These are phyloP conservation scores for Lontra canadensis DNA, from an alignment of 2,113 vertebrate genomes.

Conservation along the genomic window DNA sequence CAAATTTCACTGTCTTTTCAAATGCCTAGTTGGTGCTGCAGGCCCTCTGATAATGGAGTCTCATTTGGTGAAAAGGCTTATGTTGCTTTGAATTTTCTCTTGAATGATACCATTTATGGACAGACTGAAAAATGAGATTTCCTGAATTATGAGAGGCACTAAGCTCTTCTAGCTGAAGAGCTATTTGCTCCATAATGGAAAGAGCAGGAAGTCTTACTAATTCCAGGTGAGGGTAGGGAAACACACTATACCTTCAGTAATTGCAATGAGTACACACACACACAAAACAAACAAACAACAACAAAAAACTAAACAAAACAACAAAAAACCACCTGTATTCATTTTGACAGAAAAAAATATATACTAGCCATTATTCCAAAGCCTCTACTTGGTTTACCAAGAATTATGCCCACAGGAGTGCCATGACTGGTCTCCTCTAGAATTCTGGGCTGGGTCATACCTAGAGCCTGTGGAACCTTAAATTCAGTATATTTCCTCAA, in stretches of 20 bases:
- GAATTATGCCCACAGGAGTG: not conserved
- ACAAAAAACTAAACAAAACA: no score
- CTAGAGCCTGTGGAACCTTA: not conserved
- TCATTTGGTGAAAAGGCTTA: not conserved
- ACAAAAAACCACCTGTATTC: not conserved
- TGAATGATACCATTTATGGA: not conserved
- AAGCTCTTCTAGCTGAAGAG: not conserved
- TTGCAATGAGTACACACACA: not conserved
- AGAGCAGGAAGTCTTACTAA: not conserved
- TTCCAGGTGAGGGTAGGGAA: not conserved
- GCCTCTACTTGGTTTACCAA: not conserved
- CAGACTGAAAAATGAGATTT: not conserved
- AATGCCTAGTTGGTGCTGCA: not conserved
- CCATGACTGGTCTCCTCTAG: not conserved
- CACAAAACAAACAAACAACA: not conserved
- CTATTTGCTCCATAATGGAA: not conserved
- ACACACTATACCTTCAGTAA: not conserved
- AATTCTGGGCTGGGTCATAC: not conserved
- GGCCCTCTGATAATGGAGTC: not conserved
- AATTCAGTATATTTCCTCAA: not conserved
- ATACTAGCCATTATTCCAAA: not conserved
- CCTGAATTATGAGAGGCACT: not conserved
- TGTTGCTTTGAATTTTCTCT: not conserved
- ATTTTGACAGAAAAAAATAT: not conserved
- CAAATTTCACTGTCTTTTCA: constrained; percentile 32